A percentile compares a stretch with the other conserved stretches of the same genome.
phyloP scores from a whole-genome alignment of 2,113 vertebrate genomes.

The Ailuropoda melanoleuca region DNA sequence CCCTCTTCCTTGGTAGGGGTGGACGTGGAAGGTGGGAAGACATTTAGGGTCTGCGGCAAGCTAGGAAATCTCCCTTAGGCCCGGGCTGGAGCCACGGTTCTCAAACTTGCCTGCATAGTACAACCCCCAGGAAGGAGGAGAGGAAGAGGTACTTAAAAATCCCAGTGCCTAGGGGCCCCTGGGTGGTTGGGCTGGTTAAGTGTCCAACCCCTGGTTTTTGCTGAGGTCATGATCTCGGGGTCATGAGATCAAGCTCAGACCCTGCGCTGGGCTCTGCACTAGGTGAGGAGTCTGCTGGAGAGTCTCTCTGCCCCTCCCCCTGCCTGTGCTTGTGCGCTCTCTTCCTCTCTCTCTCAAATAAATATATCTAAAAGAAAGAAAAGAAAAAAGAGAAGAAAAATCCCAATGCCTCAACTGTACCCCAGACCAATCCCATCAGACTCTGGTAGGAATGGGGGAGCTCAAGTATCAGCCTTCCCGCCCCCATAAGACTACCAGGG shows the following conservation, averaged over 20 bases:
- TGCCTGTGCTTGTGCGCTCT: not conserved
- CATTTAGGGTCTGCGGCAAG: not conserved
- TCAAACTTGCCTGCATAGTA: not conserved
- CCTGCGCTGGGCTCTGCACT: not conserved
- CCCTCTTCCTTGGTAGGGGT: not conserved
- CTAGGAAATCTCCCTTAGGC: not conserved
- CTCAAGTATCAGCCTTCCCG: not conserved
- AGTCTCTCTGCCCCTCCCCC: not conserved
- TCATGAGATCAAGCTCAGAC: not conserved
- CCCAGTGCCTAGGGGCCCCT: not conserved
- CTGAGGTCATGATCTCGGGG: not conserved
- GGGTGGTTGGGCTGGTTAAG: not conserved
- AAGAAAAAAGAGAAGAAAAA: not conserved
- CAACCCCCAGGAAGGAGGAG: fast-evolving
- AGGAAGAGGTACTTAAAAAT: not conserved
- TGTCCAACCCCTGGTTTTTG: not conserved
- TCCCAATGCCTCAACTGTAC: fast-evolving
- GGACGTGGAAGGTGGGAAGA: fast-evolving
- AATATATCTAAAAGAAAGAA: not conserved
- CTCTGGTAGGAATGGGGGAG: not conserved
- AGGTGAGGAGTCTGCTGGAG: not conserved
- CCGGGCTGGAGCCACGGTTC: fast-evolving
- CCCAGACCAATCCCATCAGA: not conserved
- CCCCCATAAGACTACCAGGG: not conserved
- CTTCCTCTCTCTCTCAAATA: not conserved